Evolutionary conservation across 2,113 vertebrate species (phyloP).

Genomic region (Haemorhous mexicanus): DNA sequence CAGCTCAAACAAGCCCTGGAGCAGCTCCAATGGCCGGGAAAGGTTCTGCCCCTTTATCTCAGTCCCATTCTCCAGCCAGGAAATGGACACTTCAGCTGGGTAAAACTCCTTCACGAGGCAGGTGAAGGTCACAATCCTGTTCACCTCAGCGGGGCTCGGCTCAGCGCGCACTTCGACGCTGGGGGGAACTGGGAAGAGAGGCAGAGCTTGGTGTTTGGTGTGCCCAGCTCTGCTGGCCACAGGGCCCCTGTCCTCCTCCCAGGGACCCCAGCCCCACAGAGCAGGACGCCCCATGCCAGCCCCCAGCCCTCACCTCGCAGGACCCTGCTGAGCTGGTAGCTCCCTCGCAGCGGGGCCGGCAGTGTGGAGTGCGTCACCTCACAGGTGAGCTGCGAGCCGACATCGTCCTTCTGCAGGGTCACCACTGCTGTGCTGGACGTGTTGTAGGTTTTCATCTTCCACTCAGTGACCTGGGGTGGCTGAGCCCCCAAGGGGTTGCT

Average conservation of each 20-base stretch:
- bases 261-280: background rate
- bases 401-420: background rate
- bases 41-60: background rate
- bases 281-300: accelerated
- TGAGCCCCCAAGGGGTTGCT: accelerated
- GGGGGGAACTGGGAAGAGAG: constrained; percentile 58
- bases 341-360: accelerated
- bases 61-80: background rate
- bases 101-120: constrained; percentile 14
- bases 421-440: background rate
- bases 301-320: constrained; percentile 16
- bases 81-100: background rate
- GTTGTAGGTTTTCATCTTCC: accelerated
- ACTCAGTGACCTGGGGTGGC: accelerated
- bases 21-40: accelerated
- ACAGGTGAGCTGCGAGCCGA: background rate
- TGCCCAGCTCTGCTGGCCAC: accelerated
- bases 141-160: accelerated
- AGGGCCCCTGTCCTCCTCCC: background rate
- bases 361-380: background rate
- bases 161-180: background rate
- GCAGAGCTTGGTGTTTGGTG: background rate
- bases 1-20: background rate
- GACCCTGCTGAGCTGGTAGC: background rate
- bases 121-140: background rate